A percentile compares a stretch with the other conserved stretches of the same genome.
These are phyloP conservation scores for Lasioglossum calceatum DNA, from an alignment of 2,888 invertebrate genomes.

Conservation along the genomic window DNA sequence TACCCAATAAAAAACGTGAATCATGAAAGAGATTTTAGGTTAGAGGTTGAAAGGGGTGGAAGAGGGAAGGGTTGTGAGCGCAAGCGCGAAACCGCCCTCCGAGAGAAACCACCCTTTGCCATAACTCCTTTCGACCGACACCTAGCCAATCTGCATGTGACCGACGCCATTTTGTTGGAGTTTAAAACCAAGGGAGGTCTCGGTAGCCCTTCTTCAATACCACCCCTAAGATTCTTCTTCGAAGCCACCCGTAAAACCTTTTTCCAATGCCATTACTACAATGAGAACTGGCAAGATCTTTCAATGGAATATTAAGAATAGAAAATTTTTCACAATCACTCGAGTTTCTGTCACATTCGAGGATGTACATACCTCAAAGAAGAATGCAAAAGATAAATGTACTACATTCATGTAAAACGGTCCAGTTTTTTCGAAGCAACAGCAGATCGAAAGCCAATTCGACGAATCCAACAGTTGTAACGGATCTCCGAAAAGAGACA, in stretches of 20 bases:
- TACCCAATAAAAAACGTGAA: slow-evolving; percentile 76
- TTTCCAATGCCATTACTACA: not conserved
- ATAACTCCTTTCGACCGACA: slow-evolving; percentile 78
- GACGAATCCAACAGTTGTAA: not conserved
- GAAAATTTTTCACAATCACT: not conserved
- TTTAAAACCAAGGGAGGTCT: slow-evolving; percentile 75
- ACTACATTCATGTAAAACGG: not conserved
- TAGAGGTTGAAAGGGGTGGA: slow-evolving; percentile 47
- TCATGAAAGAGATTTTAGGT: slow-evolving; percentile 70
- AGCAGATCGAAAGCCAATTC: no score
- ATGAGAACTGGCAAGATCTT: not conserved
- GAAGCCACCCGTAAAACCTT: not conserved
- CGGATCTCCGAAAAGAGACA: not conserved
- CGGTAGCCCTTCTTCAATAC: slow-evolving; percentile 21
- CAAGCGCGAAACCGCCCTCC: slow-evolving; percentile 83
- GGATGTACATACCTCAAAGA: no score
- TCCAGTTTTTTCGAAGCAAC: not conserved
- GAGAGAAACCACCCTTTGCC: slow-evolving; percentile 74
- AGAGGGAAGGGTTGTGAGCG: slow-evolving; percentile 76
- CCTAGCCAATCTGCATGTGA: slow-evolving; percentile 83
- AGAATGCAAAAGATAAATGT: no score
- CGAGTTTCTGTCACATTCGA: no score
- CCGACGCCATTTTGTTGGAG: slow-evolving; percentile 81
- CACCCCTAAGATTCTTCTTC: not conserved
- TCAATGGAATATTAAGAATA: not conserved